phyloP scores from a whole-genome alignment of 2,888 invertebrate genomes.

The Tanypteryx hageni region DNA sequence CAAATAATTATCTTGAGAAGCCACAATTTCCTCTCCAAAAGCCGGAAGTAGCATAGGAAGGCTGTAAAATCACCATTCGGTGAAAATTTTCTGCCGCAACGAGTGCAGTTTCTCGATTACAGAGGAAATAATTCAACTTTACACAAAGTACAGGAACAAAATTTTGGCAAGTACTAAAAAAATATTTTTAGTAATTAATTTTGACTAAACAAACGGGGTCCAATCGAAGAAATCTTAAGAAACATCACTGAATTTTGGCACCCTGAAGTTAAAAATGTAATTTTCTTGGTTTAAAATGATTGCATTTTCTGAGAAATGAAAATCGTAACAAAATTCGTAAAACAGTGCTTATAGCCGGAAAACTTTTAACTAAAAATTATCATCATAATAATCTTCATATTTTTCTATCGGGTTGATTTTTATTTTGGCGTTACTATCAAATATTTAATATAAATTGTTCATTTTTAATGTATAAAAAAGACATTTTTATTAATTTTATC shows the following conservation, averaged over 20 bases:
- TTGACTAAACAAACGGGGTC: too few species aligned
- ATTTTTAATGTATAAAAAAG: not conserved
- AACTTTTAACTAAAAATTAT: too few species aligned
- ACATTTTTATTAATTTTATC: not conserved
- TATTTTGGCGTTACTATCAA: not conserved
- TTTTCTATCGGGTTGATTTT: not conserved
- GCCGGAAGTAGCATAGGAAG: constrained; percentile 31
- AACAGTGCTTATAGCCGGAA: too few species aligned
- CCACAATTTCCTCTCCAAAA: constrained; percentile 47
- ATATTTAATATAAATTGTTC: not conserved
- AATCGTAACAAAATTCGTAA: too few species aligned
- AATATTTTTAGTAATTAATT: not conserved
- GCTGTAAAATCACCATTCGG: constrained; percentile 9
- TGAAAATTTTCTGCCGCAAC: not conserved
- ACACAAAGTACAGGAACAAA: not conserved
- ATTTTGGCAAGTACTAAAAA: not conserved
- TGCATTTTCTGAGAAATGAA: too few species aligned
- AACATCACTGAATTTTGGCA: too few species aligned
- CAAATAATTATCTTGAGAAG: constrained; percentile 36
- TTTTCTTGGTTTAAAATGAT: too few species aligned
- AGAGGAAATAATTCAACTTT: not conserved
- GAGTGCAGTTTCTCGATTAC: not conserved
- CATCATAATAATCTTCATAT: too few species aligned
- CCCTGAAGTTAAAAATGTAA: too few species aligned
- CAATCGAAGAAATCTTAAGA: too few species aligned